Evolutionary conservation across 1,140 invertebrate genomes (phyloP), one percentile per base, ranked within the genome.

Genomic region (Acyrthosiphon pisum): DNA sequence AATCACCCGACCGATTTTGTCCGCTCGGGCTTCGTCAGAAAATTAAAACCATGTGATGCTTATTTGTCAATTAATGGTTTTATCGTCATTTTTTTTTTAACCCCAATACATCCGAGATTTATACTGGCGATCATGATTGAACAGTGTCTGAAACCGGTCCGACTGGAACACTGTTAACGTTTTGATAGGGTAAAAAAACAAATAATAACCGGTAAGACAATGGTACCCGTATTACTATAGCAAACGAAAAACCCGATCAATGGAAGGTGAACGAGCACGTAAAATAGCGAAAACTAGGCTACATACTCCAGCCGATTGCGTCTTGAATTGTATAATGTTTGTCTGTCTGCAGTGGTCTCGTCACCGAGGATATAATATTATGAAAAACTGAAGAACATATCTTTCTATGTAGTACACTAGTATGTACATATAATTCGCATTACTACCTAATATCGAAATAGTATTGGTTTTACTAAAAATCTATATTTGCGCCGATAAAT

Each of bases 281-380:
- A 83, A 92, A 91, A 92, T 92, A 92, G 90, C 90, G 90, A 92
- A 92, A 92, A 91, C 90, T 91, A 91, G 90, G 56, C 90, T 91
- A 76, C 56, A 68, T 44, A 41, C 48, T 53, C n/a, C n/a, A 53
- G 48, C 48, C 56, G 53, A 91, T 91, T 68, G 90, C 60, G 68
- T 91, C 48, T 89, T 89, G 22, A 37, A 89, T 89, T 68, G 60
- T 91, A 91, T 44, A 68, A 91, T 68, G 53, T 68, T 44, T 26
- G 89, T 90, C 89, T 60, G 89, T 90, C 88, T 56, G 89, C 53
- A 7, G 35, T 60, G 37, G 68, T 91, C 90, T 68, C 90, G 90
- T 76, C 90, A 91, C 53, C n/a, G 48, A 46, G 41, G 2, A 86
- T 48, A 30, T 18, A 46, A 50, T 87, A 84, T 41, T n/a, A 76